Evolutionary conservation across 2,113 vertebrate genomes (phyloP).

Genomic region (Alexandromys fortis): DNA sequence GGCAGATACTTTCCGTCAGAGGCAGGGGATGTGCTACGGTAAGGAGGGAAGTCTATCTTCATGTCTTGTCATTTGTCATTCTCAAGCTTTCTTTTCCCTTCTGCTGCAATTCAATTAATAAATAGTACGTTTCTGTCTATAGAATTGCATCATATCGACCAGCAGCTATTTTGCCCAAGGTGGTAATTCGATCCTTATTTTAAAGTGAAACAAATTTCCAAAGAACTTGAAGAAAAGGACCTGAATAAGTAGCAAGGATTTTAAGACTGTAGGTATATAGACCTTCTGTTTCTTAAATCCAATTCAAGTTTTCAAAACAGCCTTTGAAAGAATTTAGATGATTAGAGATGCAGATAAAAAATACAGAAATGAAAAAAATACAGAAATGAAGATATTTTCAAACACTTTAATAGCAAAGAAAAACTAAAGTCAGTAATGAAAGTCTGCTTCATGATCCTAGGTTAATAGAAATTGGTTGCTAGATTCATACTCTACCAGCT

Average conservation of each 20-base stretch:
- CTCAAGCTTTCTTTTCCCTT: background rate
- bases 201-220: background rate
- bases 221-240: background rate
- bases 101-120: background rate
- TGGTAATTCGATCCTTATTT: background rate
- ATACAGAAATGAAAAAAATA: background rate
- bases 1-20: background rate
- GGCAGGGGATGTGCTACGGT: background rate
- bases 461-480: background rate
- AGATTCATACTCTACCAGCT: too few relatives aligned
- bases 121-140: background rate
- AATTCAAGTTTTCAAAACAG: background rate
- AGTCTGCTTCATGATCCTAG: fast-evolving
- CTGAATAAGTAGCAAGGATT: background rate
- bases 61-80: background rate
- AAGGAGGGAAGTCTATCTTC: background rate
- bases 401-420: background rate
- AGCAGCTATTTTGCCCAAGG: background rate
- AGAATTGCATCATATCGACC: background rate
- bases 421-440: background rate
- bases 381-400: background rate
- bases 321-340: background rate
- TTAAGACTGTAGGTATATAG: background rate
- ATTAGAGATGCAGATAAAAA: background rate
- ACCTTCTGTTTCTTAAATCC: background rate